Percentiles rank a stretch among this genome's conserved stretches.
phyloP scores from a whole-genome alignment of 2,113 vertebrate genomes.

The Alces alces region DNA sequence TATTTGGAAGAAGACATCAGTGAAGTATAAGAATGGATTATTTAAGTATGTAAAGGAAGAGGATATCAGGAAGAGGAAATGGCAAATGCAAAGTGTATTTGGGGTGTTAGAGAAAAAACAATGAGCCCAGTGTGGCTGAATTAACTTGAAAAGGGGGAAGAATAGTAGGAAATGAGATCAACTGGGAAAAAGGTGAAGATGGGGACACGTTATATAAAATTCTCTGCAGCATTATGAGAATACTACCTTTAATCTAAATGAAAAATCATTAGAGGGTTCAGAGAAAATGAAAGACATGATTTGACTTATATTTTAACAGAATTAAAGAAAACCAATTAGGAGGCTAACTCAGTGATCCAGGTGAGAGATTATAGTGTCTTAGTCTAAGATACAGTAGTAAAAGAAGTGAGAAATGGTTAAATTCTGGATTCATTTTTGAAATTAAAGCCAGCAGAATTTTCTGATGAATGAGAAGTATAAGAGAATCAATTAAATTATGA shows the following conservation, averaged over 20 bases:
- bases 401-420: not conserved
- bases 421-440: not conserved
- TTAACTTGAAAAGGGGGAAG: not conserved
- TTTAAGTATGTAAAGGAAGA: not conserved
- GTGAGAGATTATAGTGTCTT: not conserved
- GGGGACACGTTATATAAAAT: not conserved
- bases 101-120: not conserved
- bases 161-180: not conserved
- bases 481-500: not conserved
- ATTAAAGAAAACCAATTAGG: not conserved
- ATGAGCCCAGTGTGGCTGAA: not conserved
- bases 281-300: not conserved
- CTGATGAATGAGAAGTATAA: not conserved
- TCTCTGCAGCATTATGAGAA: not conserved
- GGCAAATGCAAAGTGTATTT: not conserved
- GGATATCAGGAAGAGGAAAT: not conserved
- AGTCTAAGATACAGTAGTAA: not conserved
- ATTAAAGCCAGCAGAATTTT: not conserved
- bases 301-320: not conserved
- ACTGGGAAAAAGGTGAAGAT: not conserved
- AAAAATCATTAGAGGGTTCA: not conserved
- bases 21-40: not conserved
- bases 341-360: not conserved
- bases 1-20: not conserved
- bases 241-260: not conserved